Base-by-base conservation (phyloP, 2,113 vertebrate genomes). In the Cromileptes altivelis region DNA sequence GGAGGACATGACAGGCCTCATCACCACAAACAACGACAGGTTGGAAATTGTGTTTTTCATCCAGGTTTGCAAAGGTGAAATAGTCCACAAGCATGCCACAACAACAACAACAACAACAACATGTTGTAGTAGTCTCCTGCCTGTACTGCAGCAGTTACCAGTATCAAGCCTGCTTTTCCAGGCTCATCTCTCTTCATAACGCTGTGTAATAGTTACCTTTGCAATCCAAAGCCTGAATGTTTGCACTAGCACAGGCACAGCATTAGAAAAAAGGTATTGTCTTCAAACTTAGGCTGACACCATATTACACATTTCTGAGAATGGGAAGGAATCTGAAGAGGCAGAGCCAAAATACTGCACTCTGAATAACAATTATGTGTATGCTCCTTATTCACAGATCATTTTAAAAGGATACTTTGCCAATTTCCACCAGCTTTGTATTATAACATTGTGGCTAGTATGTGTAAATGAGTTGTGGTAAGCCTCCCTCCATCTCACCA, bases 1-100 rank as follows among this genome's bases (percentile, higher is more conserved):
- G 60, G 19, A 70, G 61, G 18, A 75, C 23, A 27, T 55, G 17
- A 82, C 56, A 72, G 67, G 18, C 19, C 2, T 21, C 40, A 23
- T 55, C 42, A 47, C 2, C 23, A 70, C 33, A 47, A 70, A 72
- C 47, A 75, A 40, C 5, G 18, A 57, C 13, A 30, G 58, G 6
- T 14, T 45, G 13, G 18, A 18, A 23, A 25, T 11, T 49, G 25
- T 18, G 12, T 42, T 62, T 40, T 60, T 60, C 10, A 21, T 64
- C 2, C 27, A 71, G 25, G 23, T 50, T 42, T 33, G 2, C 14
- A 42, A 8, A 6, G n/a, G 15, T 47, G 12, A 77, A 63, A 53
- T 30, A 55, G 52, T 69, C 27, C 19, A 53, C 2, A 45, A 63
- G 17, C 49, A 18, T 2, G 4, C 10, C 15, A 17, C 17, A 50